A percentile compares a stretch with the other conserved stretches of the same genome.
Conservation (phyloP, 2,888 invertebrate species). For the Rugalucina vietnamica region DNA sequence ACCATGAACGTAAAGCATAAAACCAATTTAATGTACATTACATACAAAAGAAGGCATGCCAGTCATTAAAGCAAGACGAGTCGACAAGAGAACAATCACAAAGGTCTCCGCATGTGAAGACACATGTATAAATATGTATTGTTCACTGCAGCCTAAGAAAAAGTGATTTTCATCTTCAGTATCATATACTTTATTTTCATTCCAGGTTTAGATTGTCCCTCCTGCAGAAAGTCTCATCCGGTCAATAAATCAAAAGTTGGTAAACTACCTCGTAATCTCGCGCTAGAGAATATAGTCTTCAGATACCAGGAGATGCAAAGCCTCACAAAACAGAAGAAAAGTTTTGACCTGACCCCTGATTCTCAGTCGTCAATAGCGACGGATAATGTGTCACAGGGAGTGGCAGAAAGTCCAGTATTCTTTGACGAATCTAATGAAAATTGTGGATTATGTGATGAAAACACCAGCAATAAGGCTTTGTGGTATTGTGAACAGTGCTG, state of each 20-base stretch:
- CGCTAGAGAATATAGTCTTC: slow-evolving; percentile 81
- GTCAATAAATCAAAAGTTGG: slow-evolving; percentile 69
- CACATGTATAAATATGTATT: background rate
- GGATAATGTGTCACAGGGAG: background rate
- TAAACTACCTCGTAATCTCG: slow-evolving; percentile 78
- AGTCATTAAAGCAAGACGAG: background rate
- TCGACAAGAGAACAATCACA: background rate
- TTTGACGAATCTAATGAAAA: slow-evolving; percentile 49
- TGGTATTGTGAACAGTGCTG: slow-evolving; percentile 81
- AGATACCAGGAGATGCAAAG: slow-evolving; percentile 80
- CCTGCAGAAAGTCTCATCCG: slow-evolving; percentile 75
- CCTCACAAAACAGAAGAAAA: slow-evolving; percentile 67
- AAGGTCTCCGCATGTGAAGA: background rate
- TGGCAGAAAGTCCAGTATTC: slow-evolving; percentile 41
- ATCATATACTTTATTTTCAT: background rate
- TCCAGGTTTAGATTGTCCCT: slow-evolving; percentile 78
- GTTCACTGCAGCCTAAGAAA: background rate
- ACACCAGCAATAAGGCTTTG: slow-evolving; percentile 67
- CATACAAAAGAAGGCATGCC: too few relatives aligned
- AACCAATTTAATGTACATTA: too few relatives aligned
- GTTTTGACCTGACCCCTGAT: slow-evolving; percentile 63
- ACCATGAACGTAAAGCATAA: too few relatives aligned
- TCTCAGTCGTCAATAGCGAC: background rate
- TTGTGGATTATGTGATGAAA: slow-evolving; percentile 78
- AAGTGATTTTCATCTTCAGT: background rate